Percentiles rank a stretch among this genome's conserved stretches.
These are phyloP conservation scores for Rhodinocichla rosea DNA, from an alignment of 2,113 vertebrate genomes.

Conservation along the genomic window DNA sequence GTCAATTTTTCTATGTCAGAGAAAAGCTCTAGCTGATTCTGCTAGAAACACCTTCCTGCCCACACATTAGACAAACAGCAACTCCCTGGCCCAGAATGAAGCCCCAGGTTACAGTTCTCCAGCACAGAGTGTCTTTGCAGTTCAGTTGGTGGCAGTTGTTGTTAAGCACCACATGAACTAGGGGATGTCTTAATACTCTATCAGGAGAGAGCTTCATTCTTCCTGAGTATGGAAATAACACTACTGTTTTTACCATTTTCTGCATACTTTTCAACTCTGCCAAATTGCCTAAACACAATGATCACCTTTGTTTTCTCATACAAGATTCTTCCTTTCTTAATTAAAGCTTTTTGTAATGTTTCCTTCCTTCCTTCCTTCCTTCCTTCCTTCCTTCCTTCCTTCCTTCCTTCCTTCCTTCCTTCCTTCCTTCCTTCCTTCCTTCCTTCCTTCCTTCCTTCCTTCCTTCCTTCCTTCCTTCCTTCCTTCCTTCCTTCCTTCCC, in stretches of 20 bases:
- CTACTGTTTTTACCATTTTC: background rate
- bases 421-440: too few relatives aligned
- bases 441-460: background rate
- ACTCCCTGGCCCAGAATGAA: background rate
- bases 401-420: background rate
- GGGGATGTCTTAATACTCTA: background rate
- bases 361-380: background rate
- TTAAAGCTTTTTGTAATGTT: background rate
- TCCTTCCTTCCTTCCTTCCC: too few relatives aligned
- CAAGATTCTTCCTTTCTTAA: background rate
- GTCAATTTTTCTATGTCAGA: background rate
- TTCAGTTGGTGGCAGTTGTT: background rate
- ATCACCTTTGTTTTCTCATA: background rate
- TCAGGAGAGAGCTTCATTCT: background rate
- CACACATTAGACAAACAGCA: background rate
- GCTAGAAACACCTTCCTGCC: background rate
- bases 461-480: background rate
- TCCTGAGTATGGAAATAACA: background rate
- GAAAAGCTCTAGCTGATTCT: background rate
- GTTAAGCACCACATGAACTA: background rate
- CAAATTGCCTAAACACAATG: background rate
- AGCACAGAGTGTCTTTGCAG: accelerated
- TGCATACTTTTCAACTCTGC: background rate
- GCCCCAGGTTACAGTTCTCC: background rate
- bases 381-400: background rate